These are phyloP conservation scores for Gorsachius magnificus DNA, from an alignment of 2,797 vertebrate species.

Conservation along the genomic window DNA sequence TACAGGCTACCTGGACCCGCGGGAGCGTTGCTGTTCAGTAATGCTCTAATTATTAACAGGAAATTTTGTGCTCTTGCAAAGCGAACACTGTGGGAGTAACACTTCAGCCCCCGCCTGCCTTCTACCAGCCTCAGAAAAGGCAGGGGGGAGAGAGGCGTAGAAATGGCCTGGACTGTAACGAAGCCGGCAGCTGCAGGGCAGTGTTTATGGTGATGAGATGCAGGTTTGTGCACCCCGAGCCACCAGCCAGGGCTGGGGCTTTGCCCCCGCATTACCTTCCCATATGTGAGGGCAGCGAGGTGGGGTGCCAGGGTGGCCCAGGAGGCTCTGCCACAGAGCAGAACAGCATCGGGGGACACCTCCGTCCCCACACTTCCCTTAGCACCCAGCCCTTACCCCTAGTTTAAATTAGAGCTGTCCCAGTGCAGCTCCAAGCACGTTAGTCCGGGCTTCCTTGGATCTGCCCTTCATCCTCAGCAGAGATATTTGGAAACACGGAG, in stretches of 20 bases:
- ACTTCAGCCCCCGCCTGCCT: neutral
- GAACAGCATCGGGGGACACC: accelerated
- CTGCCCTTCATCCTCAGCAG: neutral
- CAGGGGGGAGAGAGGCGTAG: neutral
- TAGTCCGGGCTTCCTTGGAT: neutral
- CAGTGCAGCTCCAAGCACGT: neutral
- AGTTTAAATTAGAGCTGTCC: neutral
- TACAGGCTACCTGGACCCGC: neutral
- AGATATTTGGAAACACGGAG: neutral
- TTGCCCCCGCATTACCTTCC: neutral
- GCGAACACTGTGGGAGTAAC: constrained; percentile 1
- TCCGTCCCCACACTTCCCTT: neutral
- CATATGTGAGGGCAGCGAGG: neutral
- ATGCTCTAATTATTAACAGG: neutral
- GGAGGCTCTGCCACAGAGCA: accelerated
- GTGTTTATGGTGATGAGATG: neutral
- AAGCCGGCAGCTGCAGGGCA: neutral
- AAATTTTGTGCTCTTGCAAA: neutral
- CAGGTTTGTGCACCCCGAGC: neutral
- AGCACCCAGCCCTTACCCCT: neutral
- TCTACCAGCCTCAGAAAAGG: neutral
- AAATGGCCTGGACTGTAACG: neutral
- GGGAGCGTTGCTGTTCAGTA: neutral
- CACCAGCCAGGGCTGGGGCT: neutral
- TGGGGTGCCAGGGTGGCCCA: accelerated